Percentiles rank a stretch among this genome's conserved stretches.
phyloP scores from a whole-genome alignment of 1,140 invertebrate genomes.

The Homarus americanus region DNA sequence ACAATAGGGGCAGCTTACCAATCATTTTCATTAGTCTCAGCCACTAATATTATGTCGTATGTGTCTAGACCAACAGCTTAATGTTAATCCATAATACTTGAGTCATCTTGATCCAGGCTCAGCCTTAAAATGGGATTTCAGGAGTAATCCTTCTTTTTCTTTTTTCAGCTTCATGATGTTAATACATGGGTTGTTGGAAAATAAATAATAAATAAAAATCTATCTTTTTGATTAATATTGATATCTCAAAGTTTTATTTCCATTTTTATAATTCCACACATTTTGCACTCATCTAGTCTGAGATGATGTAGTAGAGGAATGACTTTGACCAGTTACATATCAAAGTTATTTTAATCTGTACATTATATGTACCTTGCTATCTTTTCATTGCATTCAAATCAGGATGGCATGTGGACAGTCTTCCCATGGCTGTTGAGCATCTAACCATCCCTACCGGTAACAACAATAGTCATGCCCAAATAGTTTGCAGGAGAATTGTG shows the following conservation, averaged over 20 bases:
- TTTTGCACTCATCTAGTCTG: too few relatives aligned
- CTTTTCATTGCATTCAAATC: neutral
- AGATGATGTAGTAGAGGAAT: too few relatives aligned
- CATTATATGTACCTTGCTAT: neutral
- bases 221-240: neutral
- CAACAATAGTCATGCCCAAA: too few relatives aligned
- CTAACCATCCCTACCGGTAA: too few relatives aligned
- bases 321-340: too few relatives aligned
- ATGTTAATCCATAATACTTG: too few relatives aligned
- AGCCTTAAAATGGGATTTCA: neutral
- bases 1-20: too few relatives aligned
- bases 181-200: neutral
- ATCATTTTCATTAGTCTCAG: too few relatives aligned
- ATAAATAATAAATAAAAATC: constrained; percentile 4
- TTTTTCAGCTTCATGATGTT: neutral
- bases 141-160: neutral
- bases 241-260: neutral
- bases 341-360: neutral
- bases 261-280: neutral
- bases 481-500: neutral
- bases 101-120: neutral
- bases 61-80: too few relatives aligned
- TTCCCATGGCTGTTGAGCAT: neutral
- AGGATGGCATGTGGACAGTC: neutral
- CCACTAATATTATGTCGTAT: too few relatives aligned